Evolutionary conservation across 1,140 invertebrate species (phyloP).

Genomic region (Ectropis grisescens): DNA sequence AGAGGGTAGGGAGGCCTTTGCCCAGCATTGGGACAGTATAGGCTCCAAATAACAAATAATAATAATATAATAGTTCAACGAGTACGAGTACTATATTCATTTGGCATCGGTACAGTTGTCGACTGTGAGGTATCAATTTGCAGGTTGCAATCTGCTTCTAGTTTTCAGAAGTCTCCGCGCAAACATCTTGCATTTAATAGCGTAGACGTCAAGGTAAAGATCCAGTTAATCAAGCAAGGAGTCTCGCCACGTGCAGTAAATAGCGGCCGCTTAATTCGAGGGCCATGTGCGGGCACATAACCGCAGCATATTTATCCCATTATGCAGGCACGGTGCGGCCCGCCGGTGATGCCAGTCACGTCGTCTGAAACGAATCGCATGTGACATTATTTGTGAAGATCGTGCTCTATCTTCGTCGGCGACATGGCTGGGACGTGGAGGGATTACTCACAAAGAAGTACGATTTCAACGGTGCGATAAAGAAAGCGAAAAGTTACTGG

Average conservation of each 20-base stretch:
- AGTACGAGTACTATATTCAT: no score
- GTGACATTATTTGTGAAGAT: conserved; percentile 70
- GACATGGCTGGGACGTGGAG: conserved; percentile 60
- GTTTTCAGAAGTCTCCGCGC: no score
- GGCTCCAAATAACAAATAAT: no score
- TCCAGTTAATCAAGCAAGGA: conserved; percentile 56
- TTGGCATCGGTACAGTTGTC: no score
- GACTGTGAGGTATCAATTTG: no score
- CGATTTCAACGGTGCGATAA: conserved; percentile 67
- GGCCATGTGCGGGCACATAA: conserved; percentile 62
- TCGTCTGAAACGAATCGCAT: conserved; percentile 67
- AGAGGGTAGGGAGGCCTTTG: no score
- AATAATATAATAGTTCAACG: no score
- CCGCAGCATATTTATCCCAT: conserved; percentile 67
- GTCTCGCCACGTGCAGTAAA: conserved; percentile 50
- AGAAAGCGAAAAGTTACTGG: conserved; percentile 55
- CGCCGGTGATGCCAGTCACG: conserved; percentile 62
- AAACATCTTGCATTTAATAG: no score
- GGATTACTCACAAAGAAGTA: conserved; percentile 68
- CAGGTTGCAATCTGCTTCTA: no score
- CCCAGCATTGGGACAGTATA: no score
- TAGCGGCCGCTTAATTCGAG: conserved; percentile 61
- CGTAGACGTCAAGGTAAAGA: conserved; percentile 29
- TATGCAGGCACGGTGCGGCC: conserved; percentile 56
- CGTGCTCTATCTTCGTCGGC: conserved; percentile 69